phyloP scores from a whole-genome alignment of 1,140 invertebrate genomes.

The Magallana angulata region DNA sequence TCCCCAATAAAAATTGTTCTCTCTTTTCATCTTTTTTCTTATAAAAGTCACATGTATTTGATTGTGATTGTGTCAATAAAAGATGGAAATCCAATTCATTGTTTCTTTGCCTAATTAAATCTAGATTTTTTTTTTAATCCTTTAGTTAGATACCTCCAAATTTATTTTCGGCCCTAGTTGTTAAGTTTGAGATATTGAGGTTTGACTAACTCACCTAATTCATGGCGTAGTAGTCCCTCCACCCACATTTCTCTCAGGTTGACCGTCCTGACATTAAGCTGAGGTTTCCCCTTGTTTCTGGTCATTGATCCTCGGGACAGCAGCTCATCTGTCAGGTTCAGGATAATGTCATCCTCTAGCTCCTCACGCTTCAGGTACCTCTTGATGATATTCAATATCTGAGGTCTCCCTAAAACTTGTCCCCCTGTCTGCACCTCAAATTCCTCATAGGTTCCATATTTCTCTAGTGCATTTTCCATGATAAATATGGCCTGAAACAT shows the following conservation, averaged over 20 bases:
- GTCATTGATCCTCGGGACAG: slow-evolving; percentile 76
- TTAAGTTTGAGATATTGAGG: too few relatives aligned
- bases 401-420: slow-evolving; percentile 62
- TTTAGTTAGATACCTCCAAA: too few relatives aligned
- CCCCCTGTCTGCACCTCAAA: slow-evolving; percentile 75
- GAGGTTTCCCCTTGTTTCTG: slow-evolving; percentile 66
- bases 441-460: slow-evolving; percentile 75
- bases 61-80: too few relatives aligned
- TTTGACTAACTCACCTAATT: slow-evolving; percentile 67
- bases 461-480: slow-evolving; percentile 69
- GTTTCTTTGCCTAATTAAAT: too few relatives aligned
- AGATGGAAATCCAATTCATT: too few relatives aligned
- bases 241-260: slow-evolving; percentile 74
- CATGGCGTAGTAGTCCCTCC: slow-evolving; percentile 75
- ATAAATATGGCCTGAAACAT: slow-evolving; percentile 70
- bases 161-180: too few relatives aligned
- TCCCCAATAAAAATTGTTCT: too few relatives aligned
- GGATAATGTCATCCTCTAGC: slow-evolving; percentile 67
- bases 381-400: slow-evolving; percentile 67
- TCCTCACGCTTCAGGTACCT: slow-evolving; percentile 70
- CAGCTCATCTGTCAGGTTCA: slow-evolving; percentile 73
- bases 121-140: too few relatives aligned
- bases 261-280: slow-evolving; percentile 70
- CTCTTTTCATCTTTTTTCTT: too few relatives aligned
- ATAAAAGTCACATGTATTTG: too few relatives aligned